Base-by-base conservation (phyloP, 2,888 invertebrate species). In the Phortica okadai region DNA sequence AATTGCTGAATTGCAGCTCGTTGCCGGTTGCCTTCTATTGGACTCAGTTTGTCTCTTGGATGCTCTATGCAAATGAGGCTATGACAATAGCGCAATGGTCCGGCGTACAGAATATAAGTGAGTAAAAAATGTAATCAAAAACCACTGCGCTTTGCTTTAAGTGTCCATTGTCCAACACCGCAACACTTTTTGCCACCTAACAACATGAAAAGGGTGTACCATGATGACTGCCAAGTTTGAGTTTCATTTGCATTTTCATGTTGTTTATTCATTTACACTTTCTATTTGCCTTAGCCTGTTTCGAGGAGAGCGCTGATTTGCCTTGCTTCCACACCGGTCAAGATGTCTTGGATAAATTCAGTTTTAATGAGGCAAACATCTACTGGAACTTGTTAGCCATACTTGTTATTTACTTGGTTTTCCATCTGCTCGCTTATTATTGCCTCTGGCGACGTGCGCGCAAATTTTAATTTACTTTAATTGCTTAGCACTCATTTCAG, bases 51-150 rank as follows among this genome's bases (percentile, higher is more conserved):
- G 87, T 97, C 6, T 97, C 97, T 0, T 97, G 97, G 97, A 92
- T 97, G 86, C 94, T 96, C 93, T 96, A 97, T 90, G 95, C 96
- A 11, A 96, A 96, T 83, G 97, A 97, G 92, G 95, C 96, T 0
- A 93, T 97, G 92, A 95, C 95, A 73, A 95, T 96, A 81, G 91
- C 96, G 14, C 97, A 97, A 87, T 97, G 97, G 97, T 93, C 94
- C 74, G 95, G 94, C 11, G 93, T 96, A 1, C 92, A 93, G 75
- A 91, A 91, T 79, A 91, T 91, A 56, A 90, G 91, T 91, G 80
- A 86, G 89, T 83, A 2, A 21, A 33, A 1, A 33, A 2, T 33
- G 33, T 5, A 33, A 33, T 33, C 56, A 56, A 11, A 56, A 4
- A 33, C 1, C 33, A 33, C 33, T 33, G 33, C 2, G 33, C 21